Percentiles rank a stretch among this genome's conserved stretches.
These are phyloP conservation scores for Orussus abietinus DNA, from an alignment of 1,140 invertebrate genomes.

Conservation along the genomic window DNA sequence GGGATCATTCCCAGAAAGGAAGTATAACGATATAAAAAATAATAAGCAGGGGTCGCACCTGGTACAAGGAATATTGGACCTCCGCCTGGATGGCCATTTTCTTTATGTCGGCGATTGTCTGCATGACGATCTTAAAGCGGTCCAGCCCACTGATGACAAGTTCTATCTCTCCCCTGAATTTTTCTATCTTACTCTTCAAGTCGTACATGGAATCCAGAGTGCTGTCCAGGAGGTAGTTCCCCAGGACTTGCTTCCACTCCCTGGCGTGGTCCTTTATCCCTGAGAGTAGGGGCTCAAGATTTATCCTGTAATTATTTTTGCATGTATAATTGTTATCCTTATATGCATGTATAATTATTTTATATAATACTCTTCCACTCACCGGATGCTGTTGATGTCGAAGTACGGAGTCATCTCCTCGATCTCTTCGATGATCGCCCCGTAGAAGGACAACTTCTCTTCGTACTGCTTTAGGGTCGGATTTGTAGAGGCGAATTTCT, in stretches of 20 bases:
- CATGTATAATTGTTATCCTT: conserved; percentile 1
- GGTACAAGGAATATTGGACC: conserved; percentile 64
- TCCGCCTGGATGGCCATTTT: conserved; percentile 70
- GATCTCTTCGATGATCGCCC: conserved; percentile 70
- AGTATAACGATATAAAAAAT: conserved; percentile 26
- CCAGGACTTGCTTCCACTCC: conserved; percentile 69
- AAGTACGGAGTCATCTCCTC: conserved; percentile 56
- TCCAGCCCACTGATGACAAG: conserved; percentile 71
- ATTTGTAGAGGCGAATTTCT: conserved; percentile 70
- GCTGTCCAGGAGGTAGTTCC: conserved; percentile 57
- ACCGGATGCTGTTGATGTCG: conserved; percentile 63
- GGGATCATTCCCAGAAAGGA: conserved; percentile 4
- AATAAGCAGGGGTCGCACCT: conserved; percentile 50
- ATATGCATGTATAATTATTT: conserved; percentile 6
- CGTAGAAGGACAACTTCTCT: conserved; percentile 79
- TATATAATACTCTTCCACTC: conserved; percentile 11
- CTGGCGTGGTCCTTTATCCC: conserved; percentile 63
- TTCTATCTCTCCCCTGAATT: conserved; percentile 60
- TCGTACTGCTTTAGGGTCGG: conserved; percentile 74
- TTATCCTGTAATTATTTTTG: conserved; percentile 51
- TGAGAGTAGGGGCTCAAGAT: conserved; percentile 61
- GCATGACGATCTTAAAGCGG: conserved; percentile 80
- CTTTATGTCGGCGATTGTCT: conserved; percentile 72
- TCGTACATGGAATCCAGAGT: conserved; percentile 62
- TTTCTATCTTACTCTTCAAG: conserved; percentile 59